Percentiles rank a stretch among this genome's conserved stretches.
Conservation (phyloP, 2,113 vertebrate species). For the Meriones unguiculatus region DNA sequence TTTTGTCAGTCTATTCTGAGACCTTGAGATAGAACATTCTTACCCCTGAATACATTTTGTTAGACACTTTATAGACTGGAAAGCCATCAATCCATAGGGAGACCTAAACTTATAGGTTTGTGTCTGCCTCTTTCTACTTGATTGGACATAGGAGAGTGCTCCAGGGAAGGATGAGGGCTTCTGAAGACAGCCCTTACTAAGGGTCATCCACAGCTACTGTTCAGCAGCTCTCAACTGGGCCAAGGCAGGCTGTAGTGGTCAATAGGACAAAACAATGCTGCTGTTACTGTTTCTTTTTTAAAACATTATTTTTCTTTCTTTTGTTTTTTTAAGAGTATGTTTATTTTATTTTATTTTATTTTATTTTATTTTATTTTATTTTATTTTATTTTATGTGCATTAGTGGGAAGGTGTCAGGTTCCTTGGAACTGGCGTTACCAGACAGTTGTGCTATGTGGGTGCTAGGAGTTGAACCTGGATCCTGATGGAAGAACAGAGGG, state of each 20-base stretch:
- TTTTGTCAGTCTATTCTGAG: background rate
- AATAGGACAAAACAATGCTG: background rate
- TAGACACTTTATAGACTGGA: background rate
- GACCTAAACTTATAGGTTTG: background rate
- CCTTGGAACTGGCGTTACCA: too few species aligned
- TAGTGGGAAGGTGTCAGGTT: too few species aligned
- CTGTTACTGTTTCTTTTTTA: background rate
- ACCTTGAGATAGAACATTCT: background rate
- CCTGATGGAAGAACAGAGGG: too few species aligned
- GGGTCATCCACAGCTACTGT: background rate
- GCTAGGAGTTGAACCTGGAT: too few species aligned
- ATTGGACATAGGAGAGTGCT: background rate
- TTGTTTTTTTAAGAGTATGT: too few species aligned
- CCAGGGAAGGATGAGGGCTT: background rate
- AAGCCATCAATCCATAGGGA: background rate
- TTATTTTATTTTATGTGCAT: too few species aligned
- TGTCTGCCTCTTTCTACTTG: accelerated
- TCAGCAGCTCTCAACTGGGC: background rate
- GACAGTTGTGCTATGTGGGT: too few species aligned
- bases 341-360: too few species aligned
- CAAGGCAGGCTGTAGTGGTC: background rate
- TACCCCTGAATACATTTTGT: background rate
- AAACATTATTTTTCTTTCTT: background rate
- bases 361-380: too few species aligned
- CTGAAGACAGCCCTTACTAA: background rate